Evolutionary conservation across 2,888 invertebrate species (phyloP).

Genomic region (Busseola fusca): DNA sequence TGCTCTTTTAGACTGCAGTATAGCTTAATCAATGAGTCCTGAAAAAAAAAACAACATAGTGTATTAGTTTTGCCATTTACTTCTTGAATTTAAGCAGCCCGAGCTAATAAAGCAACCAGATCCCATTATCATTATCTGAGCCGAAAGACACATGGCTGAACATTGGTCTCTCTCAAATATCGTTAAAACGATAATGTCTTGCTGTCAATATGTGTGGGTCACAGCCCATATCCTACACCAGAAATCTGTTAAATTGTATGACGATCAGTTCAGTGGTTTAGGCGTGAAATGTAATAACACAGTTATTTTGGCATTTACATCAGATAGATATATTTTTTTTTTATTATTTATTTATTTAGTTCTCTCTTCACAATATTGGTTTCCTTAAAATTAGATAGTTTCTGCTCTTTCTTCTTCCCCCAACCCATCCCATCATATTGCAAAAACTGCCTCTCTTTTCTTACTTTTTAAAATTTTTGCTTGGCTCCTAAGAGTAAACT

Average conservation of each 20-base stretch:
- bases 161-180: too few species aligned
- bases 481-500: too few species aligned
- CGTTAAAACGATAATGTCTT: not conserved
- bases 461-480: too few species aligned
- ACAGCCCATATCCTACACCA: not conserved
- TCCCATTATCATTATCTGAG: not conserved
- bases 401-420: too few species aligned
- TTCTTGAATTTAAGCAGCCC: not conserved
- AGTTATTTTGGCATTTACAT: too few species aligned
- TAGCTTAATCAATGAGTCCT: constrained; percentile 91
- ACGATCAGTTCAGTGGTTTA: not conserved
- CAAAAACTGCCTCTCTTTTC: too few species aligned
- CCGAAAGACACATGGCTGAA: not conserved
- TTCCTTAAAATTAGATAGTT: too few species aligned
- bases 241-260: not conserved
- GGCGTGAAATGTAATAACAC: too few species aligned
- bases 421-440: too few species aligned
- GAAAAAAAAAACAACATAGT: constrained; percentile 60
- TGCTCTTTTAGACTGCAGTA: constrained; percentile 91
- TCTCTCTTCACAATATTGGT: too few species aligned
- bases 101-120: not conserved
- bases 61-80: constrained; percentile 3
- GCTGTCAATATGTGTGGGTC: not conserved
- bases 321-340: too few species aligned
- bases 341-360: too few species aligned